Percentiles rank a stretch among this genome's conserved stretches.
Evolutionary conservation across 2,797 vertebrate species (phyloP).

Genomic region (Psittacula derbiana): DNA sequence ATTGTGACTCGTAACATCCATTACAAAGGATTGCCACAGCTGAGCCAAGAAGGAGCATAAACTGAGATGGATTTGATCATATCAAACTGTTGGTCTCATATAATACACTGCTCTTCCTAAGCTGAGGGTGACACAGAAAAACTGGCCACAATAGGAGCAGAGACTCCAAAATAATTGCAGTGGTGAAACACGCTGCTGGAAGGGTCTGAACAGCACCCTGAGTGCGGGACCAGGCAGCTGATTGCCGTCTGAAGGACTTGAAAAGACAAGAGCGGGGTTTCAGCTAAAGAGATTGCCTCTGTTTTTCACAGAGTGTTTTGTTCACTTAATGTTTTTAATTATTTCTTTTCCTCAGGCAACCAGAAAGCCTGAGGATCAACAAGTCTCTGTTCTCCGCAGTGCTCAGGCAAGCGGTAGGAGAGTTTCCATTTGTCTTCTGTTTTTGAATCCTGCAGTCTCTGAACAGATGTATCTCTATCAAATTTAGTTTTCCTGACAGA

Average conservation of each 20-base stretch:
- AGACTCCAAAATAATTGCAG: background rate
- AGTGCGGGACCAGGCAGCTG: background rate
- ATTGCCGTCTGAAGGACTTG: background rate
- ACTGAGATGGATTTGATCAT: background rate
- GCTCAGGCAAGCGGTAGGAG: conserved; percentile 12
- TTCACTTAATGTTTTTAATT: conserved; percentile 67
- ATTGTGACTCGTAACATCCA: background rate
- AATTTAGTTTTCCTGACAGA: background rate
- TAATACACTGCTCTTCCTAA: background rate
- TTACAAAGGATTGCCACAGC: background rate
- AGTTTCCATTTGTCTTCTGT: conserved; percentile 35
- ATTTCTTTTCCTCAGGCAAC: conserved; percentile 61
- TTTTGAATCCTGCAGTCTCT: background rate
- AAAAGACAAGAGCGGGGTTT: background rate
- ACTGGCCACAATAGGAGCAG: background rate
- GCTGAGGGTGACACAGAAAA: background rate
- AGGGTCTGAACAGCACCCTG: background rate
- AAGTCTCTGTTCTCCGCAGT: conserved; percentile 63
- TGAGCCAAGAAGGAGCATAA: background rate
- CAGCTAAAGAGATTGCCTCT: background rate
- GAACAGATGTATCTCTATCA: conserved; percentile 44
- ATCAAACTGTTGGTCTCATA: background rate
- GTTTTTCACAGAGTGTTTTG: conserved; percentile 21
- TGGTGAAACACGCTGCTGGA: background rate
- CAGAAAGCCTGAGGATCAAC: conserved; percentile 59